Evolutionary conservation across 2,888 invertebrate species (phyloP).

Genomic region (Nezara viridula): DNA sequence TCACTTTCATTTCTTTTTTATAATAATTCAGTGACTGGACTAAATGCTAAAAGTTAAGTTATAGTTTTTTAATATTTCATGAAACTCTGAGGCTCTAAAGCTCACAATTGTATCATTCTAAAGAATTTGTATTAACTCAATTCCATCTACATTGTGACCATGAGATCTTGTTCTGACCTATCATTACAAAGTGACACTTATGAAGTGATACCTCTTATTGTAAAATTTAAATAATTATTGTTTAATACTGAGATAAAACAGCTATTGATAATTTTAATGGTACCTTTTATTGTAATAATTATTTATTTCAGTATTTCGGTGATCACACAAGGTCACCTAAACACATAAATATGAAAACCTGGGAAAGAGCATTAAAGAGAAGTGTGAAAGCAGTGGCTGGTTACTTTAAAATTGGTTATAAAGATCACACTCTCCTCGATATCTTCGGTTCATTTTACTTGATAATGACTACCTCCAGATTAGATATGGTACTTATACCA

Average conservation of each 20-base stretch:
- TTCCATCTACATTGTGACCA: too few species aligned
- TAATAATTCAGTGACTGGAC: too few species aligned
- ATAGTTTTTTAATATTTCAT: too few species aligned
- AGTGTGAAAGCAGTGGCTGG: not conserved
- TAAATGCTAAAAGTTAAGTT: too few species aligned
- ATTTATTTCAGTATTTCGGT: not conserved
- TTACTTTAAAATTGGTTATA: constrained; percentile 7
- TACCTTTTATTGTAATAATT: not conserved
- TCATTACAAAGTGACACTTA: too few species aligned
- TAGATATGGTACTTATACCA: not conserved
- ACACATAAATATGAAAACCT: not conserved
- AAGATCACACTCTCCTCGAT: not conserved
- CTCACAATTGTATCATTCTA: too few species aligned
- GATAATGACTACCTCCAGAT: not conserved
- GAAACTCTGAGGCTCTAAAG: too few species aligned
- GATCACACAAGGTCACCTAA: not conserved
- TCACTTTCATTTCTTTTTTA: too few species aligned
- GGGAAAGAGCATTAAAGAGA: constrained; percentile 6
- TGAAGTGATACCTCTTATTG: too few species aligned
- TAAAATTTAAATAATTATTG: too few species aligned
- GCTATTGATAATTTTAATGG: not conserved
- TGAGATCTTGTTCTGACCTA: too few species aligned
- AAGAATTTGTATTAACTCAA: too few species aligned
- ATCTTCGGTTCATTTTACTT: constrained; percentile 10
- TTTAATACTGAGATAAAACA: not conserved